Base-by-base conservation (phyloP, 2,888 invertebrate species). In the Brachyopa scutellaris region DNA sequence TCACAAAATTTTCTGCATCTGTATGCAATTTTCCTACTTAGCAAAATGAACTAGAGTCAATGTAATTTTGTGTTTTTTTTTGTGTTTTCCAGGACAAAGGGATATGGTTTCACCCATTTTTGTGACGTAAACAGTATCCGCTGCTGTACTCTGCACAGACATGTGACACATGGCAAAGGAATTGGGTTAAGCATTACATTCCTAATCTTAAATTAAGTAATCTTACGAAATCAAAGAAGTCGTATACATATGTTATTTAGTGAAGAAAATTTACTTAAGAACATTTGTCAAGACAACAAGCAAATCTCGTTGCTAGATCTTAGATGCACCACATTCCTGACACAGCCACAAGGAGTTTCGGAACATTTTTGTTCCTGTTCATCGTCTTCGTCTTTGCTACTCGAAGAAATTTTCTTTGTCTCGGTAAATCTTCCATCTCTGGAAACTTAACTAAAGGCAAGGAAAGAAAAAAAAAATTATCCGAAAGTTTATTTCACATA, bases 401-500 rank as follows among this genome's bases (percentile, higher is more conserved):
- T 67, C 11, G 11, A 31, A 23, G 69, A 55, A 38, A 31, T 66
- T 31, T 36, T 11, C n/a, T 33, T 47, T 11, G 47, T 61, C 47
- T 38, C 61, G 51, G 57, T 53, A 61, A 64, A 59, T 38, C 21
- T 62, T 42, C 72, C 55, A 69, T 70, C 53, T 38, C 31, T 77
- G 29, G 26, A 77, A 79, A 82, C 82, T 77, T 77, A 82, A 82
- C 70, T 64, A 67, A 42, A 42, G 29, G 45, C 21, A 42, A 47
- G 23, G 42, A 26, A n/a, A 59, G 26, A 23, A 13, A 51, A 49
- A 38, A 62, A 47, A 47, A 76, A 82, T n/a, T n/a, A n/a, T 66
- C 55, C 53, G 45, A 77, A 77, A 77, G 66, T 77, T 82, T 72
- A 77, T 77, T 70, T 64, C 64, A 64, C 66, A 76, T 42, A 40